phyloP scores from a whole-genome alignment of 2,888 invertebrate genomes.

The Idaea straminata region DNA sequence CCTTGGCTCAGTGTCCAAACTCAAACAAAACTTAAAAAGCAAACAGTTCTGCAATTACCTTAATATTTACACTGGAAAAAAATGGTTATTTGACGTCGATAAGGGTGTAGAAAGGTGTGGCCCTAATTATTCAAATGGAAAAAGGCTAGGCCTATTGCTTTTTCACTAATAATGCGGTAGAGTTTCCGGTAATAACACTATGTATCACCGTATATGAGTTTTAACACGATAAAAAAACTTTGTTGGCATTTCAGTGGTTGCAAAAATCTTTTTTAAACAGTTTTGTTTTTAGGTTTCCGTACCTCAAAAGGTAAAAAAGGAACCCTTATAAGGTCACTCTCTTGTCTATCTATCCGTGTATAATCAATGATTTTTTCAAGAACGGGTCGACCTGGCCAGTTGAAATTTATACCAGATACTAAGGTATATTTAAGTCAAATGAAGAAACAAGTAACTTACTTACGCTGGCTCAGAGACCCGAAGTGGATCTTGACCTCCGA shows the following conservation, averaged over 20 bases:
- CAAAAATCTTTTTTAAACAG: neutral
- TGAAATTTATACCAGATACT: no score
- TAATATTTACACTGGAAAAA: neutral
- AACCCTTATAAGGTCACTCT: no score
- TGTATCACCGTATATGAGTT: neutral
- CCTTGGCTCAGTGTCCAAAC: neutral
- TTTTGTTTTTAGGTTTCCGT: neutral
- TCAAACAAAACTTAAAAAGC: neutral
- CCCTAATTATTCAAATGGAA: slow-evolving; percentile 59
- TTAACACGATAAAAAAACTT: neutral
- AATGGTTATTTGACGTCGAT: neutral
- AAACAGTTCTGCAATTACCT: no score
- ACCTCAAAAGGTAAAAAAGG: neutral
- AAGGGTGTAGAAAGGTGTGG: slow-evolving; percentile 20
- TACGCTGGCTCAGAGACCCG: no score
- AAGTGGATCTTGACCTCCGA: no score
- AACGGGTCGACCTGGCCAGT: no score
- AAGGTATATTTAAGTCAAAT: no score
- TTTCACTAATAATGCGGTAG: slow-evolving; percentile 28
- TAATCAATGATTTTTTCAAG: no score
- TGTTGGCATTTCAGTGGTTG: neutral
- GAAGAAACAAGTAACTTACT: no score
- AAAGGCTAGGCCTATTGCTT: slow-evolving; percentile 34
- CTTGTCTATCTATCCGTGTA: no score
- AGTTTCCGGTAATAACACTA: neutral